Conservation (phyloP, 2,797 vertebrate genomes). For the Chrysocyon brachyurus region DNA sequence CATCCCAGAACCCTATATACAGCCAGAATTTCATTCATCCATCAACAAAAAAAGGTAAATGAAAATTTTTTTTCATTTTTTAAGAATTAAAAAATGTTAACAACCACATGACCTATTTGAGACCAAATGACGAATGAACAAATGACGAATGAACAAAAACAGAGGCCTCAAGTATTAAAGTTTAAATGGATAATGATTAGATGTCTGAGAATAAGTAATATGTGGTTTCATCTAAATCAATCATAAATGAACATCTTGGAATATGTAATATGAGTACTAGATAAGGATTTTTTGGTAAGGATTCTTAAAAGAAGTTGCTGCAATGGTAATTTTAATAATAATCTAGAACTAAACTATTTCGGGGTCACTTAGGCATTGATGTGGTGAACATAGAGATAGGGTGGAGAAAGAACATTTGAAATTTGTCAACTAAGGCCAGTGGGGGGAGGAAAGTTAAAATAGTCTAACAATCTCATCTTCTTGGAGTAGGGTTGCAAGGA, state of each 20-base stretch:
- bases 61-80: not conserved
- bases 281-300: conserved; percentile 14
- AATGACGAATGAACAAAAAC: not conserved
- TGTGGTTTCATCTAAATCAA: not conserved
- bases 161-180: not conserved
- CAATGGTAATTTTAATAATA: conserved; percentile 44
- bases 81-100: conserved; percentile 19
- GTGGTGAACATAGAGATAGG: not conserved
- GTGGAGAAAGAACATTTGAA: not conserved
- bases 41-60: not conserved
- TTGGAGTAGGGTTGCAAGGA: not conserved
- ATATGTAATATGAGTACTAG: not conserved
- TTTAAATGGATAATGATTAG: not conserved
- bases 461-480: not conserved
- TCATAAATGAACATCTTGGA: not conserved
- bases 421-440: not conserved
- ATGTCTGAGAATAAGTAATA: conserved; percentile 7
- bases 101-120: not conserved
- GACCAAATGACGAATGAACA: not conserved
- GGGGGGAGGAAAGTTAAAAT: conserved; percentile 6
- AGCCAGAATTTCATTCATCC: conserved; percentile 12
- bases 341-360: conserved; percentile 29
- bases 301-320: conserved; percentile 24
- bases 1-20: not conserved
- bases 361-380: not conserved